Evolutionary conservation across 2,888 invertebrate genomes (phyloP), one percentile per base, ranked within the genome.

Genomic region (Rugalucina vietnamica): DNA sequence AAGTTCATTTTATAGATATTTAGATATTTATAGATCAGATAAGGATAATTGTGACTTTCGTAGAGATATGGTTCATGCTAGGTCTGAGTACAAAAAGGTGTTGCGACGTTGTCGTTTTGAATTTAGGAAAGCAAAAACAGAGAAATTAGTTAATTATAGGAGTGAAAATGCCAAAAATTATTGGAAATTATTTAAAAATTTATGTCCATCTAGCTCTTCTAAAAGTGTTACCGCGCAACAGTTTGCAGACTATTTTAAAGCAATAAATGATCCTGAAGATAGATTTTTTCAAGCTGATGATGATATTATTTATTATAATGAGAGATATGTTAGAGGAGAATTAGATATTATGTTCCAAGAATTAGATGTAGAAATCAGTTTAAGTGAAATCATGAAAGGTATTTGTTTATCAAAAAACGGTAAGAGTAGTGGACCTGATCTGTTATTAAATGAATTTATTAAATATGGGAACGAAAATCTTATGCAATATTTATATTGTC

Each of bases 391-490:
- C 14, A 24, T 37, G 18, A 37, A 39, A 39, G 76, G 65, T n/a
- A 36, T 57, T 75, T 14, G 29, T 21, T 36, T 27, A 24, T 24
- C 65, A 21, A 36, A 65, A 10, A 76, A 76, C 39, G 32, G 39
- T 12, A 60, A 37, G 27, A 4, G 57, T 24, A 60, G 65, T n/a
- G 76, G 76, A 34, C 76, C 76, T 39, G 76, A 76, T 39, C 29
- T 36, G 14, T 65, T 39, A n/a, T n/a, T 76, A 37, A 76, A 76
- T 43, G 76, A 76, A 39, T 76, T 76, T 76, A 43, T 76, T 21
- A 76, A 76, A 76, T 69, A 76, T 29, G 76, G 76, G 5, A 76
- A 29, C 21, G 32, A 39, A 1, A 65, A 27, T 69, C 21, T 76
- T 32, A 3, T 76, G 2, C 8, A 39, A 10, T 76, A 76, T 43